These are phyloP conservation scores for Passer montanus DNA, from an alignment of 2,113 vertebrate genomes.

Conservation along the genomic window DNA sequence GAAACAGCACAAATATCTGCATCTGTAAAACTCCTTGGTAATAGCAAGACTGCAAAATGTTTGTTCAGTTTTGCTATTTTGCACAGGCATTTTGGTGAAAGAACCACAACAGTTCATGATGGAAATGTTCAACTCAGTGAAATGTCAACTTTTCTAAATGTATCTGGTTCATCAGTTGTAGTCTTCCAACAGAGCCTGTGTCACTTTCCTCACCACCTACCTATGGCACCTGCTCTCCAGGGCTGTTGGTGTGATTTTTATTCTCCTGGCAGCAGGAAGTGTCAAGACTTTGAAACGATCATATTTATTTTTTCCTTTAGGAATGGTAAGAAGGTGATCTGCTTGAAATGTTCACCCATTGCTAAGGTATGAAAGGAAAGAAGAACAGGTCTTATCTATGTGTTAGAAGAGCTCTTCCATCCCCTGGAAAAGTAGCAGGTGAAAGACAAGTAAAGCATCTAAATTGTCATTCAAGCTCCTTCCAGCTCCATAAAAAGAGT, in stretches of 20 bases:
- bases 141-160: neutral
- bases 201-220: neutral
- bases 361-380: neutral
- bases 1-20: neutral
- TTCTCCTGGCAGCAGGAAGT: neutral
- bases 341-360: neutral
- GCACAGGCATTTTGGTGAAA: neutral
- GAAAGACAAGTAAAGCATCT: neutral
- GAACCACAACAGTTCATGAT: neutral
- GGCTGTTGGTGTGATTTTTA: neutral
- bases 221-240: neutral
- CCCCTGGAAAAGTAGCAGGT: neutral
- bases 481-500: neutral
- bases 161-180: neutral
- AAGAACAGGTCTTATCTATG: neutral
- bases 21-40: neutral
- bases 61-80: neutral
- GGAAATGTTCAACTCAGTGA: neutral
- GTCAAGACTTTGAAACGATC: neutral
- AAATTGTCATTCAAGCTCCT: neutral
- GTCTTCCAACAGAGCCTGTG: neutral
- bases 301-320: neutral
- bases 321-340: neutral
- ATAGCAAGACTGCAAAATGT: neutral
- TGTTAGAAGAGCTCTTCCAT: neutral